Evolutionary conservation across 1,140 invertebrate species (phyloP).

Genomic region (Caenorhabditis briggsae): DNA sequence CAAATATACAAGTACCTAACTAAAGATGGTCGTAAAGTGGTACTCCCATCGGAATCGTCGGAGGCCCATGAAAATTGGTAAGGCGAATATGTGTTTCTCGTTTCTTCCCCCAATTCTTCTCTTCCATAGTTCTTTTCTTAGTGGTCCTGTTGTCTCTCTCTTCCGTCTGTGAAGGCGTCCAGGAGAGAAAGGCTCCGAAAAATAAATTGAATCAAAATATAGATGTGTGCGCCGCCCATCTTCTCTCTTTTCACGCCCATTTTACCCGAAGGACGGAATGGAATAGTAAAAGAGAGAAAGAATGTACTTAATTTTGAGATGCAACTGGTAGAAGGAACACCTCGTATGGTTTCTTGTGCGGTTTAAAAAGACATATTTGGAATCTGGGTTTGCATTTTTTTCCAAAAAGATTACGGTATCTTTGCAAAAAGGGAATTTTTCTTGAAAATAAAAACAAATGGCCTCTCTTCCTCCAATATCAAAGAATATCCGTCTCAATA

Average conservation of each 20-base stretch:
- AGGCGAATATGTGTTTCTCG: constrained; percentile 43
- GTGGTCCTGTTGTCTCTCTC: constrained; percentile 8
- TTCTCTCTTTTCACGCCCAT: constrained; percentile 19
- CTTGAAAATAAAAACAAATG: neutral
- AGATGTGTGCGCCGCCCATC: constrained; percentile 47
- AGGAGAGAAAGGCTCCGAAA: constrained; percentile 40
- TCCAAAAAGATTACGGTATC: too few relatives aligned
- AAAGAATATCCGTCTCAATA: constrained; percentile 41
- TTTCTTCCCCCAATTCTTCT: neutral
- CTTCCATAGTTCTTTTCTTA: constrained; percentile 27
- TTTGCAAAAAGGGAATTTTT: neutral
- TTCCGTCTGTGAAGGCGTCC: neutral
- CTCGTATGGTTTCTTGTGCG: neutral
- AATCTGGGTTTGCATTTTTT: too few relatives aligned
- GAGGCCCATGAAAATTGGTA: constrained; percentile 3
- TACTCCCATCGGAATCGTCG: constrained; percentile 35
- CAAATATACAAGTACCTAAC: constrained; percentile 8
- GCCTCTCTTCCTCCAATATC: neutral
- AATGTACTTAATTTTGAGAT: neutral
- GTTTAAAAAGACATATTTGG: neutral
- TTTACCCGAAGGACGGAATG: constrained; percentile 31
- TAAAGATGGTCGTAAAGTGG: constrained; percentile 15
- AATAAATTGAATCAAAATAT: constrained; percentile 56
- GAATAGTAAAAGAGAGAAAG: neutral
- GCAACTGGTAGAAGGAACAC: neutral